phyloP scores from a whole-genome alignment of 2,888 invertebrate species.

The Patella depressa region DNA sequence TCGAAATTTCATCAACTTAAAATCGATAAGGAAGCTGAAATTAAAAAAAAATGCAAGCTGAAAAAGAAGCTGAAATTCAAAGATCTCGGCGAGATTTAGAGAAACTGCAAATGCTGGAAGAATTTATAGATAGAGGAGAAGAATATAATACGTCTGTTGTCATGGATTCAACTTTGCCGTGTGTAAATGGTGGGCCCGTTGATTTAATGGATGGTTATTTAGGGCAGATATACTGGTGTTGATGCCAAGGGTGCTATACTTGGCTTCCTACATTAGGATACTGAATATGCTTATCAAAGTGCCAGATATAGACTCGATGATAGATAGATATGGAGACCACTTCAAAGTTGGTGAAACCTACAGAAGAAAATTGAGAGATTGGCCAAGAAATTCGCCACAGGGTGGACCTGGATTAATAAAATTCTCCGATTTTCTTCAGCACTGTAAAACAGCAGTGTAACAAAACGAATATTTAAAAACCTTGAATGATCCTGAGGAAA shows the following conservation, averaged over 20 bases:
- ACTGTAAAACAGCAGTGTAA: neutral
- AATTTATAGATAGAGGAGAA: too few relatives aligned
- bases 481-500: neutral
- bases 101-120: too few relatives aligned
- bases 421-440: constrained; percentile 1
- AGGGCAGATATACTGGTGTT: neutral
- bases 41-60: too few relatives aligned
- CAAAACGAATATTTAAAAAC: neutral
- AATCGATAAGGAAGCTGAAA: too few relatives aligned
- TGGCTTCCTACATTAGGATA: neutral
- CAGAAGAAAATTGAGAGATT: neutral
- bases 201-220: too few relatives aligned
- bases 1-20: too few relatives aligned
- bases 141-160: too few relatives aligned
- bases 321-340: neutral
- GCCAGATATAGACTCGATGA: neutral
- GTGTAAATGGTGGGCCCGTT: too few relatives aligned
- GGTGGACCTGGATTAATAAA: neutral
- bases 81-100: too few relatives aligned
- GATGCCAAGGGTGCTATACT: neutral
- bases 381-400: neutral
- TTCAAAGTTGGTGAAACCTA: neutral
- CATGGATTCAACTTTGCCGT: too few relatives aligned
- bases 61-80: too few relatives aligned
- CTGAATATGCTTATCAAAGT: neutral